Evolutionary conservation across 1,140 invertebrate species (phyloP).

Genomic region (Drosophila bifasciata): DNA sequence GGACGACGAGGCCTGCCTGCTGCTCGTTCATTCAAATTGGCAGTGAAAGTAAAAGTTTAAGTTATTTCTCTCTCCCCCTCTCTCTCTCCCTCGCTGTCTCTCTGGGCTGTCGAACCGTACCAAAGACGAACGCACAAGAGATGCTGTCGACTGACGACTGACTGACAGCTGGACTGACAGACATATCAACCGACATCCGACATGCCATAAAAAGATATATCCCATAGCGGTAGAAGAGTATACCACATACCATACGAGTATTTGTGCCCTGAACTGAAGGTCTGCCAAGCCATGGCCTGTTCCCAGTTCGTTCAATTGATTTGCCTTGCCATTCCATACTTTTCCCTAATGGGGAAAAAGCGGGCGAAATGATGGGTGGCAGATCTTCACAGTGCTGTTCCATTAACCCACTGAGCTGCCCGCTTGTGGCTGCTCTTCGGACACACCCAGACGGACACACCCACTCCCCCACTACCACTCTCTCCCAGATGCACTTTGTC

Average conservation of each 20-base stretch:
- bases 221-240: constrained; percentile 24
- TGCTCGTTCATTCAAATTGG: constrained; percentile 64
- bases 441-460: constrained; percentile 43
- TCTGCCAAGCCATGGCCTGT: no score
- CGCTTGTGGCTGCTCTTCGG: constrained; percentile 37
- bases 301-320: no score
- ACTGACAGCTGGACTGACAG: constrained; percentile 24
- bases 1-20: constrained; percentile 37
- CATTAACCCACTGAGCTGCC: constrained; percentile 65
- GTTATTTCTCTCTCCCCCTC: constrained; percentile 50
- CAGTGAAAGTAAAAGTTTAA: constrained; percentile 81
- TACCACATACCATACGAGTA: no score
- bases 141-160: constrained; percentile 27
- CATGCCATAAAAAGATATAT: constrained; percentile 35
- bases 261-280: constrained; percentile 8
- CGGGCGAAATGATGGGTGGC: not conserved
- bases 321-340: no score
- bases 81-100: constrained; percentile 20
- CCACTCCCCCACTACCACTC: constrained; percentile 15
- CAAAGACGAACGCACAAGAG: constrained; percentile 13
- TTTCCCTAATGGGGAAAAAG: not conserved
- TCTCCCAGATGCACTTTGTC: constrained; percentile 29
- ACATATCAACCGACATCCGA: constrained; percentile 27
- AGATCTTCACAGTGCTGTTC: constrained; percentile 33
- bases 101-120: constrained; percentile 65